Evolutionary conservation across 2,113 vertebrate genomes (phyloP).

Genomic region (Prunella fulvescens): DNA sequence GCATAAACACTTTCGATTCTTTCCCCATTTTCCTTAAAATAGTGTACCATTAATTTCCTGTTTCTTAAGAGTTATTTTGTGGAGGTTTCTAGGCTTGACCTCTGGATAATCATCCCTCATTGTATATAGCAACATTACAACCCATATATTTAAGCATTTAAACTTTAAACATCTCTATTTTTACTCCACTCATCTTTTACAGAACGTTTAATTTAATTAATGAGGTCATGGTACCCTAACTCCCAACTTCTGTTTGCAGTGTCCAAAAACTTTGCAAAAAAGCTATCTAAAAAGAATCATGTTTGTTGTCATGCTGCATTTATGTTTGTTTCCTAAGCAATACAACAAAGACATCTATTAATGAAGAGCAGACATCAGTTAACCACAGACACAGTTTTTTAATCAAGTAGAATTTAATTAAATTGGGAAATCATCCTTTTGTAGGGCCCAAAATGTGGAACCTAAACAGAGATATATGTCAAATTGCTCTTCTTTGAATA

Average conservation of each 20-base stretch:
- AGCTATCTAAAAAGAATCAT: neutral
- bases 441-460: neutral
- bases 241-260: neutral
- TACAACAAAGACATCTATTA: neutral
- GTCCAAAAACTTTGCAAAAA: neutral
- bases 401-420: neutral
- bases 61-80: neutral
- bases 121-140: neutral
- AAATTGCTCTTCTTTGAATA: neutral
- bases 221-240: neutral
- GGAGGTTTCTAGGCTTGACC: neutral
- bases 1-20: neutral
- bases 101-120: neutral
- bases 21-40: neutral
- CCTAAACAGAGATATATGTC: neutral
- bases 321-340: neutral
- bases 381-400: neutral
- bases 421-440: neutral
- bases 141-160: neutral
- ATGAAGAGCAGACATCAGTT: neutral
- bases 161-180: neutral
- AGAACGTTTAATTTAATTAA: neutral
- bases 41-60: neutral
- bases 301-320: neutral
- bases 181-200: neutral